Evolutionary conservation across 2,797 vertebrate species (phyloP).

Genomic region (Sus cebifrons): DNA sequence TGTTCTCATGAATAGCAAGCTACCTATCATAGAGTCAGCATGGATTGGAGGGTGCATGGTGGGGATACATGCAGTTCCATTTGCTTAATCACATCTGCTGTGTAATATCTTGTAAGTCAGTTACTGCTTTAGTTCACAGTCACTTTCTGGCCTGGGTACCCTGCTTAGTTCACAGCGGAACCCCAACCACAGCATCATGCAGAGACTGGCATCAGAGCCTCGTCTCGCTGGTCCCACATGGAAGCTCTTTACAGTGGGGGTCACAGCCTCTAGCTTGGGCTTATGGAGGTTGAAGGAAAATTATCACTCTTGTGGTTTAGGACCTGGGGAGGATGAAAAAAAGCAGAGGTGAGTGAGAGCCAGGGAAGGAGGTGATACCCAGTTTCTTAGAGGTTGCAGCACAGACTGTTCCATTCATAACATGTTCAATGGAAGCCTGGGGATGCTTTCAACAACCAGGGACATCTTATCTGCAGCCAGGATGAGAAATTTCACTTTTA

Average conservation of each 20-base stretch:
- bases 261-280: neutral
- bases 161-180: fast-evolving
- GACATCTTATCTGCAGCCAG: conserved; percentile 85
- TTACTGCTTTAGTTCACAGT: neutral
- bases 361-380: neutral
- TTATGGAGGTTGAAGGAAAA: neutral
- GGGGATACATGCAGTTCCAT: neutral
- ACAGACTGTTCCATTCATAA: conserved; percentile 74
- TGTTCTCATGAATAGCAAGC: neutral
- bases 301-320: neutral
- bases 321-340: neutral
- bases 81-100: no score
- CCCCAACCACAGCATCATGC: fast-evolving
- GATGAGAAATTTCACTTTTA: conserved; percentile 86
- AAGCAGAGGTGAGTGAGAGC: neutral
- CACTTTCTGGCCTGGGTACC: neutral
- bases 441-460: conserved; percentile 81
- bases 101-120: fast-evolving
- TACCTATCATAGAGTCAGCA: neutral
- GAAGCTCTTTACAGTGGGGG: no score
- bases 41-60: neutral
- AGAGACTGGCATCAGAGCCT: neutral
- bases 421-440: conserved; percentile 74
- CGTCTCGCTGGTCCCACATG: fast-evolving
- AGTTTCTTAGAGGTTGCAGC: conserved; percentile 22